Percentiles rank a stretch among this genome's conserved stretches.
Conservation (phyloP, 2,797 vertebrate genomes). For the Dallia pectoralis region DNA sequence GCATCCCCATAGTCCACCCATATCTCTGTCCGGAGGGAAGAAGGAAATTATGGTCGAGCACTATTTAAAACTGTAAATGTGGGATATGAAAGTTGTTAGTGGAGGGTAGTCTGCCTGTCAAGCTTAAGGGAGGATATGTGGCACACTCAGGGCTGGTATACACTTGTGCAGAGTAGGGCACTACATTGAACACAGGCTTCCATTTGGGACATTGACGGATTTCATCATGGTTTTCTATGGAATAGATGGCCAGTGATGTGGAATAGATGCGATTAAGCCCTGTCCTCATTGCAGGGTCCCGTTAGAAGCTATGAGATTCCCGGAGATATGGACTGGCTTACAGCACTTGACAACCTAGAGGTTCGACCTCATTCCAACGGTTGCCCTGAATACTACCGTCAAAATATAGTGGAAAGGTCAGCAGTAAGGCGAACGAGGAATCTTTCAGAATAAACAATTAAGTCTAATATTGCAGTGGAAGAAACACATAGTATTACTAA, state of each 20-base stretch:
- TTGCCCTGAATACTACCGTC: not conserved
- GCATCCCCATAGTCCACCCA: not conserved
- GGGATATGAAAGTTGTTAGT: not conserved
- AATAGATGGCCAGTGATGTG: constrained; percentile 54
- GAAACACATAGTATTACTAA: not conserved
- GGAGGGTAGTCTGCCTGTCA: not conserved
- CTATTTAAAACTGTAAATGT: constrained; percentile 30
- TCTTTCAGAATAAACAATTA: constrained; percentile 9
- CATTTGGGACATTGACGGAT: not conserved
- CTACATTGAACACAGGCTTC: not conserved
- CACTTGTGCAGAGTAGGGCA: not conserved
- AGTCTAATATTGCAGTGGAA: not conserved
- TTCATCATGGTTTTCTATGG: constrained; percentile 48
- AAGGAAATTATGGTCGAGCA: constrained; percentile 25
- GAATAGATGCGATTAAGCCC: constrained; percentile 59
- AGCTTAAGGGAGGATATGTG: not conserved
- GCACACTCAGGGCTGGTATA: not conserved
- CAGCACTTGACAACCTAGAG: constrained; percentile 55
- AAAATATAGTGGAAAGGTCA: constrained; percentile 33
- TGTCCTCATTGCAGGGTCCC: constrained; percentile 46
- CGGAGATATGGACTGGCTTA: constrained; percentile 55
- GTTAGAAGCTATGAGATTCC: constrained; percentile 40
- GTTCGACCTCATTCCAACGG: constrained; percentile 54
- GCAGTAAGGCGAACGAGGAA: constrained; percentile 30
- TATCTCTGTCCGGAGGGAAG: constrained; percentile 30